Percentiles rank a stretch among this genome's conserved stretches.
Conservation (phyloP, 2,888 invertebrate genomes). For the Limenitis camilla region DNA sequence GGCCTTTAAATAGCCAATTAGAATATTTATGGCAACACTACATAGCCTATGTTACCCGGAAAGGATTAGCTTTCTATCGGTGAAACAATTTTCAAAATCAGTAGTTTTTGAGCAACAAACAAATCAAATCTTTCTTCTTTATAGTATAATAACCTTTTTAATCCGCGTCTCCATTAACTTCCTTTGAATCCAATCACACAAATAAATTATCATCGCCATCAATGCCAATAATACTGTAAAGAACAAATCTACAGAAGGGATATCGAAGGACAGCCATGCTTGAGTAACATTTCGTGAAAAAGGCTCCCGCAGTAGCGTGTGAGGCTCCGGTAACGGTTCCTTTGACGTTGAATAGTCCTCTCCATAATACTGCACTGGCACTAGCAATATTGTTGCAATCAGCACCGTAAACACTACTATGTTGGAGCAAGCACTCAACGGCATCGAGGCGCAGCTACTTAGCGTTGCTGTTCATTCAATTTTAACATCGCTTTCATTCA, state of each 20-base stretch:
- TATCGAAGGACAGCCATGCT: conserved; percentile 30
- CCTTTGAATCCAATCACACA: conserved; percentile 58
- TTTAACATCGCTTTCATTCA: not conserved
- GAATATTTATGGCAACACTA: no score
- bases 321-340: conserved; percentile 24
- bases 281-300: conserved; percentile 18
- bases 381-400: conserved; percentile 42
- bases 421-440: conserved; percentile 44
- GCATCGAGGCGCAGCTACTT: conserved; percentile 31
- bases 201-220: conserved; percentile 39
- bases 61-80: not conserved
- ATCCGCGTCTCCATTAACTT: conserved; percentile 57
- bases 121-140: not conserved
- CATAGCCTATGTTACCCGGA: no score
- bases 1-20: no score
- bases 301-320: conserved; percentile 11
- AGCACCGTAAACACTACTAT: conserved; percentile 44
- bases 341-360: conserved; percentile 37
- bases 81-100: not conserved
- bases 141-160: conserved; percentile 40
- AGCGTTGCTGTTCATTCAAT: not conserved
- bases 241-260: conserved; percentile 46
- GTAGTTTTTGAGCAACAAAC: not conserved
- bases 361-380: conserved; percentile 52
- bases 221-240: conserved; percentile 38